A percentile compares a stretch with the other conserved stretches of the same genome.
Conservation (phyloP, 2,888 invertebrate genomes). For the Strigamia transsilvanica region DNA sequence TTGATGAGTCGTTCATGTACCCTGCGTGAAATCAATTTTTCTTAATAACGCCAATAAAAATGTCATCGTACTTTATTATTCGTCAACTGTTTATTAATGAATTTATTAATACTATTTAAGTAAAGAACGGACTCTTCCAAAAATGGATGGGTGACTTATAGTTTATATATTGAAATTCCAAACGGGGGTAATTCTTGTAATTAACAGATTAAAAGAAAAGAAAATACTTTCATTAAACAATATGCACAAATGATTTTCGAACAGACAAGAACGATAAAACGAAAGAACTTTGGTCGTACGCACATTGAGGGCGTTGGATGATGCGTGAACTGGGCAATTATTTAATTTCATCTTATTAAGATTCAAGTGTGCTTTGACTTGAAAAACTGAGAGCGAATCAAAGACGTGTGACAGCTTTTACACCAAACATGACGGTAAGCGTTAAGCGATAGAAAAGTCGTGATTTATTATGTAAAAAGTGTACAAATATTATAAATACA, state of each 20-base stretch:
- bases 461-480: not conserved
- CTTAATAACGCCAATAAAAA: slow-evolving; percentile 25
- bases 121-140: not conserved
- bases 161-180: too few relatives aligned
- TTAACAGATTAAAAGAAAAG: not conserved
- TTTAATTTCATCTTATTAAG: slow-evolving; percentile 21
- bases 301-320: slow-evolving; percentile 12
- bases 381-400: slow-evolving; percentile 16
- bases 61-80: slow-evolving; percentile 3
- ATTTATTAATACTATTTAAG: not conserved
- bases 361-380: slow-evolving; percentile 10
- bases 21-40: slow-evolving; percentile 1
- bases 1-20: slow-evolving; percentile 4
- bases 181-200: not conserved
- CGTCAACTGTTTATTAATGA: not conserved
- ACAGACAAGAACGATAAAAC: not conserved
- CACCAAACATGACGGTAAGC: slow-evolving; percentile 31
- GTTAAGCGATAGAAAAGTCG: not conserved
- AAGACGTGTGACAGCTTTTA: slow-evolving; percentile 13
- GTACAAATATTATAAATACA: not conserved
- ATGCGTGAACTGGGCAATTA: slow-evolving; percentile 41
- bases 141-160: not conserved
- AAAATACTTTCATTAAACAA: not conserved
- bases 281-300: not conserved
- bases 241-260: not conserved